Evolutionary conservation across 1,140 invertebrate species (phyloP).

Genomic region (Anoplophora glabripennis): DNA sequence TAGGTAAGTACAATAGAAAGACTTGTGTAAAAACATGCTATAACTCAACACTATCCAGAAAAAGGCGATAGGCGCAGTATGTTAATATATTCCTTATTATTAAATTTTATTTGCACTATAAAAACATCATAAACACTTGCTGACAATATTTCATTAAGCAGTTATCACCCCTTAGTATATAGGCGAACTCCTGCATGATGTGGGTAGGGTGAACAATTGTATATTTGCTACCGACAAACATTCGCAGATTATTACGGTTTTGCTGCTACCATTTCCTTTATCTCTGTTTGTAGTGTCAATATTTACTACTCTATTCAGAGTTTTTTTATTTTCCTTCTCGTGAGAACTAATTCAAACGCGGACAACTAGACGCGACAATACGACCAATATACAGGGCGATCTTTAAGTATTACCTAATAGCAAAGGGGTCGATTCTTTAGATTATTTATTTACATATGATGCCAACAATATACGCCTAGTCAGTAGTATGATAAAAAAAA

Average conservation of each 20-base stretch:
- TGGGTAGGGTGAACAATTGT: constrained; percentile 8
- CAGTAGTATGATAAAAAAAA: too few species aligned
- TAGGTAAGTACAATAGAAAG: too few species aligned
- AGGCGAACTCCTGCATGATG: constrained; percentile 15
- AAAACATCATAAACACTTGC: constrained; percentile 41
- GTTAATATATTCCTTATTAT: constrained; percentile 24
- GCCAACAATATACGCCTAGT: too few species aligned
- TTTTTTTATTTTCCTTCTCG: background rate
- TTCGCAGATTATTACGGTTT: constrained; percentile 9
- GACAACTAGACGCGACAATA: background rate
- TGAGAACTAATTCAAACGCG: background rate
- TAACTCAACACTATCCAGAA: too few species aligned
- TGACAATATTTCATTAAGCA: constrained; percentile 36
- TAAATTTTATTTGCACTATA: constrained; percentile 42
- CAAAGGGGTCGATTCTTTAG: too few species aligned
- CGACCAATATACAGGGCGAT: too few species aligned
- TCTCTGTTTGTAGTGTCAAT: constrained; percentile 1
- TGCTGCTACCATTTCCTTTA: constrained; percentile 11
- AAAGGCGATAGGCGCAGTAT: constrained; percentile 17
- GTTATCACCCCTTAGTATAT: constrained; percentile 27
- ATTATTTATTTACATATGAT: too few species aligned
- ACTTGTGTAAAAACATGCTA: too few species aligned
- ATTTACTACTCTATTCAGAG: background rate
- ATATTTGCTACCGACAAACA: constrained; percentile 21
- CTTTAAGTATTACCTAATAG: too few species aligned